phyloP scores from a whole-genome alignment of 2,888 invertebrate species.

The Blastobasis adustella region DNA sequence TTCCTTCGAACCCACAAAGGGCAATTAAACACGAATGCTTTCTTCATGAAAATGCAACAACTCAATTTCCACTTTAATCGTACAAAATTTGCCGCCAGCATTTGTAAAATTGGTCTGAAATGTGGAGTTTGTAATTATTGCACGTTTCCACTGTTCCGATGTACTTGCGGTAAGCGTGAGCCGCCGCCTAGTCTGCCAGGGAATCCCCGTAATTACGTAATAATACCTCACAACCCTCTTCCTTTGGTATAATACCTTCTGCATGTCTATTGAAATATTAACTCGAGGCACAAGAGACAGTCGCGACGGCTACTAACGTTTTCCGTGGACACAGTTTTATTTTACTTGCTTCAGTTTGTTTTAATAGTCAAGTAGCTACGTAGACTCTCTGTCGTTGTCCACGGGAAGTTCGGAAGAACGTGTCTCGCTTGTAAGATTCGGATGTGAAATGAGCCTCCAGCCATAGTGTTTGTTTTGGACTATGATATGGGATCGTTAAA shows the following conservation, averaged over 20 bases:
- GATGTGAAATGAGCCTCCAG: too few species aligned
- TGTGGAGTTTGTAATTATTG: slow-evolving; percentile 4
- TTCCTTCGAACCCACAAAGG: too few species aligned
- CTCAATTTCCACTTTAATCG: neutral
- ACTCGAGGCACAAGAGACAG: neutral
- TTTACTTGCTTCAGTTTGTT: too few species aligned
- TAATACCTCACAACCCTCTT: slow-evolving; percentile 1
- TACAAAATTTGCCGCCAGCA: neutral
- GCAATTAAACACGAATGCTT: too few species aligned
- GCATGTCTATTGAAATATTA: slow-evolving; percentile 22
- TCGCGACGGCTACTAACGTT: too few species aligned
- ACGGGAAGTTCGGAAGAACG: too few species aligned
- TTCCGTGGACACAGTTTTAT: too few species aligned
- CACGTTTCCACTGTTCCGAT: slow-evolving; percentile 10
- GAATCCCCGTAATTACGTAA: slow-evolving; percentile 29
- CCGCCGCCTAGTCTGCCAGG: slow-evolving; percentile 22
- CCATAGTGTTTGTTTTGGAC: too few species aligned
- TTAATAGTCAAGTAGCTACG: too few species aligned
- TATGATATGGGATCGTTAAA: too few species aligned
- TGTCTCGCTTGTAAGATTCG: too few species aligned
- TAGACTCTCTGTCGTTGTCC: too few species aligned
- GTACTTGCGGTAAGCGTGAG: slow-evolving; percentile 14
- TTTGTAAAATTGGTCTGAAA: neutral
- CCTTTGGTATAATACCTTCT: slow-evolving; percentile 22
- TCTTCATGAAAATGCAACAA: neutral